Base-by-base conservation (phyloP, 2,797 vertebrate species). In the Amniataba percoides region DNA sequence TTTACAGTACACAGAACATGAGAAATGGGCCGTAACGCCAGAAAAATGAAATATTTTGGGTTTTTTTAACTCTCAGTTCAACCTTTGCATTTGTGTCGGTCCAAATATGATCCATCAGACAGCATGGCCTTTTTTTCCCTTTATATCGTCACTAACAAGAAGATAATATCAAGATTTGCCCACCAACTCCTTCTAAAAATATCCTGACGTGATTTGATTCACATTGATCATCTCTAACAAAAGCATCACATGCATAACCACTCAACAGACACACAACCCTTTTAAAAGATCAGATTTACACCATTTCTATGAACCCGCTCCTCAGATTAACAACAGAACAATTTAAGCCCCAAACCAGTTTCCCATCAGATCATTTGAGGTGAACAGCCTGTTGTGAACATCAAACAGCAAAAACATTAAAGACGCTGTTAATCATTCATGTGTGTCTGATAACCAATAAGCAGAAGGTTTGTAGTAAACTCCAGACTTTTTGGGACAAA, bases 151-250 rank as follows among this genome's bases (percentile, higher is more conserved):
- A 56, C 68, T 79, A 62, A 78, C 11, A 1, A 49, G n/a, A 34
- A 58, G 27, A 68, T 11, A 52, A 75, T 45, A n/a, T 31, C 12
- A 74, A 13, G 42, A 62, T 57, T 51, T 23, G 12, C 14, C 21
- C 43, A 18, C 55, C 34, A 13, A 25, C 11, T 36, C 15, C 63
- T 48, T 71, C 53, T 71, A 56, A 74, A 78, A 79, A 71, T 61
- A 58, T 21, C 23, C 16, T 40, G 39, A 71, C 1, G 21, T 66
- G 70, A 88, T 40, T 42, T 45, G n/a, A 88, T 74, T 75, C 31
- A 52, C 64, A 78, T 80, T 80, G 65, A 79, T 84, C 69, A 88
- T 58, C 53, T 45, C 43, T 58, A 74, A 76, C 31, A 55, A 74
- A 83, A 87, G 46, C 71, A 64, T 51, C 53, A 69, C 67, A 75